Evolutionary conservation across 2,888 invertebrate genomes (phyloP).

Genomic region (Megastigmus dorsalis): DNA sequence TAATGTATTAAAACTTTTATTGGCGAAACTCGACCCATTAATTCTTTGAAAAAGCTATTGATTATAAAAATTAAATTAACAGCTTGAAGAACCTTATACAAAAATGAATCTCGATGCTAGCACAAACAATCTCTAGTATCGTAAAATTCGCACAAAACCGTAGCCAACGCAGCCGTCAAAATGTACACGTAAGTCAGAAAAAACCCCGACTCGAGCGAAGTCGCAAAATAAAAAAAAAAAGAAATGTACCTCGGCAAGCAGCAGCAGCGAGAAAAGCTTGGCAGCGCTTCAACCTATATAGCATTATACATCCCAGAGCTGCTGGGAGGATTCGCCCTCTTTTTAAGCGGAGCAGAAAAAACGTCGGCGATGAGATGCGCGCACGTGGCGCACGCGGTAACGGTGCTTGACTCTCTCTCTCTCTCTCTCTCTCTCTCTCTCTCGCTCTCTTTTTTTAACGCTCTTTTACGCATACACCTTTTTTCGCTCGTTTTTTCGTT

Average conservation of each 20-base stretch:
- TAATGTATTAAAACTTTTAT: no score
- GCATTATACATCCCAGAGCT: slow-evolving; percentile 16
- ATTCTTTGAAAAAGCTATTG: no score
- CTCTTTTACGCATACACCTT: slow-evolving; percentile 15
- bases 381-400: slow-evolving; percentile 55
- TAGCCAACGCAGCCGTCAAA: no score
- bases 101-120: no score
- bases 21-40: no score
- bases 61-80: no score
- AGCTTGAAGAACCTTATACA: no score
- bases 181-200: no score
- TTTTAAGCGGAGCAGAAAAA: slow-evolving; percentile 11
- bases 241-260: background rate
- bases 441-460: slow-evolving; percentile 26
- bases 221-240: background rate
- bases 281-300: slow-evolving; percentile 20
- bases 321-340: background rate
- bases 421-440: background rate
- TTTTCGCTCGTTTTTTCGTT: background rate
- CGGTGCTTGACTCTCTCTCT: slow-evolving; percentile 60
- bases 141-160: no score
- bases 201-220: no score
- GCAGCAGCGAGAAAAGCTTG: slow-evolving; percentile 9
- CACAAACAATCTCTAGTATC: no score
- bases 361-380: slow-evolving; percentile 42